A percentile compares a stretch with the other conserved stretches of the same genome.
Conservation (phyloP, 2,888 invertebrate species). For the Papilio demoleus region DNA sequence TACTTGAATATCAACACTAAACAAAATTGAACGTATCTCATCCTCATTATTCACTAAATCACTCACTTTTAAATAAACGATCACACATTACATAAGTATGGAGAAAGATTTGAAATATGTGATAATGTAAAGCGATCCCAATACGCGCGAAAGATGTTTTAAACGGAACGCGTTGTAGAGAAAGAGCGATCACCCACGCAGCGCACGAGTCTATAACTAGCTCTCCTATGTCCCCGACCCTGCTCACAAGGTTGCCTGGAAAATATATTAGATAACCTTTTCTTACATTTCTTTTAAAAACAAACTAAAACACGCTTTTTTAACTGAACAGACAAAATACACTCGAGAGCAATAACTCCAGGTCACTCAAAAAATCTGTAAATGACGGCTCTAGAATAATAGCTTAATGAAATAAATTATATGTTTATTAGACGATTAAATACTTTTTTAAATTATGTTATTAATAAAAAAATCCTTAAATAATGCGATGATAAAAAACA, state of each 20-base stretch:
- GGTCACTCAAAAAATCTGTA: too few species aligned
- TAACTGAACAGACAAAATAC: too few species aligned
- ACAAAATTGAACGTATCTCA: constrained; percentile 75
- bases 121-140: constrained; percentile 70
- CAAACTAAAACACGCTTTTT: too few species aligned
- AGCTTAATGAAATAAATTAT: too few species aligned
- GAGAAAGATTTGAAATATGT: constrained; percentile 44
- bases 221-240: constrained; percentile 70
- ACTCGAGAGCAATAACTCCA: too few species aligned
- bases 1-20: constrained; percentile 72
- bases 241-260: constrained; percentile 78
- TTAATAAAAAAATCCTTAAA: too few species aligned
- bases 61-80: constrained; percentile 36
- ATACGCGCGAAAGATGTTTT: constrained; percentile 69
- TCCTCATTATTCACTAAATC: constrained; percentile 44
- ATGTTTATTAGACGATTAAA: too few species aligned
- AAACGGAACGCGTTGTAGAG: constrained; percentile 69
- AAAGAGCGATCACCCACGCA: constrained; percentile 78
- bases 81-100: constrained; percentile 35
- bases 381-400: too few species aligned
- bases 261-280: constrained; percentile 47
- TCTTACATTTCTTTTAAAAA: constrained; percentile 27
- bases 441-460: too few species aligned
- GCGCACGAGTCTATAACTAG: constrained; percentile 70
- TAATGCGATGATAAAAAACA: too few species aligned